phyloP scores from a whole-genome alignment of 2,888 invertebrate genomes.

The Agriopis aurantiaria region DNA sequence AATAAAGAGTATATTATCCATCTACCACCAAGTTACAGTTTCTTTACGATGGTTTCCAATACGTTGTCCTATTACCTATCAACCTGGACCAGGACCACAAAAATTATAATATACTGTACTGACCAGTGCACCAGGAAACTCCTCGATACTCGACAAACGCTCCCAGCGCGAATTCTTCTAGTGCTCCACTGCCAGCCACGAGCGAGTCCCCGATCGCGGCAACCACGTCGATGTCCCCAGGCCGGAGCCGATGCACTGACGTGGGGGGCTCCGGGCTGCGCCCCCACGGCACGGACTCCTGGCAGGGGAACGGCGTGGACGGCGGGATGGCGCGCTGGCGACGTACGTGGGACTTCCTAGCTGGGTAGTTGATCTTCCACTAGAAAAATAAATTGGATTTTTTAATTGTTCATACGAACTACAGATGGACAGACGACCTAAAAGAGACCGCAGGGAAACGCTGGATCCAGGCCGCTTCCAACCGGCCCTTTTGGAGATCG shows the following conservation, averaged over 20 bases:
- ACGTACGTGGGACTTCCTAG: constrained; percentile 76
- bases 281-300: constrained; percentile 71
- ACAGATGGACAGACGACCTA: no score
- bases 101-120: constrained; percentile 6
- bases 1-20: no score
- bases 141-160: constrained; percentile 91
- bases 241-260: constrained; percentile 89
- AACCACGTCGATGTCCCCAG: constrained; percentile 90
- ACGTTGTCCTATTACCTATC: no score
- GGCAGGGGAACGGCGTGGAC: constrained; percentile 87
- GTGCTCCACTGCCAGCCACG: constrained; percentile 90
- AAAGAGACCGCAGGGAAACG: no score
- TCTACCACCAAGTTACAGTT: no score
- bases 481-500: no score
- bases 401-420: background rate
- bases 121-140: constrained; percentile 91
- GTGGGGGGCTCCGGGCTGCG: constrained; percentile 80
- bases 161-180: constrained; percentile 90
- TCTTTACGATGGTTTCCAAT: no score
- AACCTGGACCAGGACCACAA: no score
- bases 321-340: constrained; percentile 81
- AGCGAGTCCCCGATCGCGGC: constrained; percentile 91
- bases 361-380: constrained; percentile 80
- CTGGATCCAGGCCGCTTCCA: no score
- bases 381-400: constrained; percentile 51